Base-by-base conservation (phyloP, 2,888 invertebrate genomes). In the Seira musarum region DNA sequence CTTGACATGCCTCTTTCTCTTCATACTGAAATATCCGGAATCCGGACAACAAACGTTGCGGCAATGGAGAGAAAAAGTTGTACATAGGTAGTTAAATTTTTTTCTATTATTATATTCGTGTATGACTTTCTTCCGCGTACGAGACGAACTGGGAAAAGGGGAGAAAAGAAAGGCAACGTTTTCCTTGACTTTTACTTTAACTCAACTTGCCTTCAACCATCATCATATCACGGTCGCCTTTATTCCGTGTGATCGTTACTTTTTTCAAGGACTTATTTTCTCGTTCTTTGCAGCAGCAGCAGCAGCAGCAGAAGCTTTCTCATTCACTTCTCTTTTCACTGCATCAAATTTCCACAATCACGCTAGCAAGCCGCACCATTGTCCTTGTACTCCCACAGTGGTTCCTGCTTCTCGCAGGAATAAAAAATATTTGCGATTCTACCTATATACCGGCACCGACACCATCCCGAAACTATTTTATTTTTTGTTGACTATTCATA, bases 271-370 rank as follows among this genome's bases (percentile, higher is more conserved):
- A 74, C 74, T 75, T 35, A 15, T 70, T 80, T 70, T 65, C 75
- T 68, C 53, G 17, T 53, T 53, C 53, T 53, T 53, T 53, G 53
- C 53, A 53, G 53, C 53, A 53, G 30, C 30, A 30, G 30, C 30
- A 30, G 30, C 30, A 30, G 8, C 3, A 30, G 30, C n/a, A n/a
- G n/a, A n/a, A 53, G 53, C 53, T 53, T 30, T 30, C 30, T 30
- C 30, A 30, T 30, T 30, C 30, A 53, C 53, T 53, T 53, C 17
- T 22, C 71, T 78, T 77, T 70, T 70, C 70, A 61, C 80, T 80
- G 80, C 80, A 80, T 74, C 80, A 80, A 80, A 74, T 75, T 80
- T 74, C 80, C 49, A 80, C 80, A 80, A 80, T 80, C 80, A 80
- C 80, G 80, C 80, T 80, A 78, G n/a, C 60, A 66, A 25, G 17